Base-by-base conservation (phyloP, 2,797 vertebrate species). In the Periparus ater region DNA sequence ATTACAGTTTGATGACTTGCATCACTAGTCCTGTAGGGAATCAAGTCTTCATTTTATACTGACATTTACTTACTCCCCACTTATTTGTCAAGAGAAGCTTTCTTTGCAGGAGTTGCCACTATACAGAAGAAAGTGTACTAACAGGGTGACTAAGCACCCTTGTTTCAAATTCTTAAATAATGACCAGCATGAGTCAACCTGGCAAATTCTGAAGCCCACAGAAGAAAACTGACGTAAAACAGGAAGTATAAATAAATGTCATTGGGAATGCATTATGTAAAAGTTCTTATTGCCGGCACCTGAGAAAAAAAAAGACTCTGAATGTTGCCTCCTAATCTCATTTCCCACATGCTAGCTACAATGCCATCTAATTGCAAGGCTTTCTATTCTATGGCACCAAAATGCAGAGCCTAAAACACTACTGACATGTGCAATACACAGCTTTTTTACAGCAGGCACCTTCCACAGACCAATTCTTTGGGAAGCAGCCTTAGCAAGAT, bases 81-180 rank as follows among this genome's bases (percentile, higher is more conserved):
- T 53, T 73, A 42, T 47, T 74, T 87, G 48, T 81, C 54, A 96
- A 84, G 51, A 91, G 34, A 42, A 73, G 42, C 58, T 22, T 50
- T 54, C 60, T 82, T 74, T 65, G 42, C 67, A 82, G 84, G 21
- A 65, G 62, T 25, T 95, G 71, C 70, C 60, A 68, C 57, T 63
- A 53, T 26, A 55, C 42, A 61, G 79, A 87, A 85, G 26, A 51
- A 91, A 76, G 79, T 55, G 47, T 79, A 93, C 63, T 45, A 50
- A 60, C 8, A 47, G 55, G 27, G 13, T 92, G 91, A 95, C 86
- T 88, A 85, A 93, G 74, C 87, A 91, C 74, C 38, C 63, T 85
- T 71, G n/a, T 68, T 94, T 79, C 71, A 61, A 50, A 55, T 48
- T 91, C 65, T 55, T 76, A 44, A n/a, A 76, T 85, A 96, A 96